Evolutionary conservation across 2,113 vertebrate genomes (phyloP), one percentile per base, ranked within the genome.

Genomic region (Circaetus gallicus): DNA sequence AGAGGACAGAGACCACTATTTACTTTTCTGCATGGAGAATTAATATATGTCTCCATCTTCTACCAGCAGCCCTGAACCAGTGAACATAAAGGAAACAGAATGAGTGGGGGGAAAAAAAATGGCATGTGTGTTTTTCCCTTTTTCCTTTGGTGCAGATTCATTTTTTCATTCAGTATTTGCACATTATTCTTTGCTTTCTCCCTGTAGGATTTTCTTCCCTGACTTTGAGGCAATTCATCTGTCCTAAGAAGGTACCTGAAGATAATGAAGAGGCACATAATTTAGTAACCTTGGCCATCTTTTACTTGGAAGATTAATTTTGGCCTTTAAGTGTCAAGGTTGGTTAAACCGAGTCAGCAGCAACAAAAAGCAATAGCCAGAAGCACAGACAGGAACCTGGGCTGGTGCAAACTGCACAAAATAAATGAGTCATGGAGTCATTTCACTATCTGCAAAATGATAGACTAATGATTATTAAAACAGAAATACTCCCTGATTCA

Each of bases 21-120:
- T 98, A 62, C 98, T 88, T 98, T 98, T 93, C 98, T 98, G 97
- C 97, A 97, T 55, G 93, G 97, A 97, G 97, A 98, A 98, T 98
- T 98, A 98, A 98, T 97, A 94, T 96, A 97, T 94, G 98, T 98
- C 98, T 98, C 97, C 97, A 98, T 98, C 98, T 98, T 97, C 95
- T 29, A 96, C 72, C 93, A 78, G 96, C 25, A 14, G 96, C 96
- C 97, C 96, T 95, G 92, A 93, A 95, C 91, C 82, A 43, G 89
- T 52, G 95, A 92, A 50, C 96, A 65, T 38, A 96, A 95, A 98
- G 97, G 97, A 97, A 98, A 82, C 82, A 92, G 96, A 96, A 65
- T 66, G 97, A 97, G 97, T 96, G 93, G 91, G 94, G 94, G n/a
- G 11, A 13, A 20, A 65, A 95, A 95, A 89, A 95, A 90, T 73